Percentiles rank a stretch among this genome's conserved stretches.
phyloP scores from a whole-genome alignment of 2,113 vertebrate genomes.

The Poicephalus gulielmi region DNA sequence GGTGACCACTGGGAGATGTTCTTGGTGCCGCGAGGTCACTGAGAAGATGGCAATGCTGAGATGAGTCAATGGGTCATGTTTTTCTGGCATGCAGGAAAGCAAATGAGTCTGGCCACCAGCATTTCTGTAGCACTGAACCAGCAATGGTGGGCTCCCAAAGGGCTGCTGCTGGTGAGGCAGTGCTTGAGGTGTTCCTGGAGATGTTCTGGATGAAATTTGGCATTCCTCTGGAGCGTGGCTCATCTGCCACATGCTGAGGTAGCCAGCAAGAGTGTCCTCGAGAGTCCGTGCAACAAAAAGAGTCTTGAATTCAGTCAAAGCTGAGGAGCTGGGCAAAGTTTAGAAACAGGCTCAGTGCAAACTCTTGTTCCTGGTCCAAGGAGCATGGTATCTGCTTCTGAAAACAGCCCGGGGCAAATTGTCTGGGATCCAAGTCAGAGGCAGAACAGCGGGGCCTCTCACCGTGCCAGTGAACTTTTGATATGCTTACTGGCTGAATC shows the following conservation, averaged over 20 bases:
- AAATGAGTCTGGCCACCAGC: neutral
- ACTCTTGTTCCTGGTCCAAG: neutral
- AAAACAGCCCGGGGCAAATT: conserved; percentile 3
- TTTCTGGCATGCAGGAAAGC: neutral
- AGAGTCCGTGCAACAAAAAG: neutral
- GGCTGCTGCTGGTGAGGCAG: neutral
- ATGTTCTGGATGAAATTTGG: neutral
- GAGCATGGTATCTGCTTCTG: conserved; percentile 7
- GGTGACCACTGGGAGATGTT: neutral
- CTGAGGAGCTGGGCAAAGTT: neutral
- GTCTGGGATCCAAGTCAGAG: neutral
- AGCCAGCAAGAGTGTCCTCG: neutral
- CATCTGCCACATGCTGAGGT: neutral
- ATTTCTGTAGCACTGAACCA: neutral
- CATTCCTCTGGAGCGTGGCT: neutral
- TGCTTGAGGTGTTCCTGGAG: neutral
- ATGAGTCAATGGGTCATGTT: neutral
- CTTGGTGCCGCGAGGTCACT: neutral
- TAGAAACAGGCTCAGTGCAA: neutral
- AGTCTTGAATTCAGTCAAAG: neutral
- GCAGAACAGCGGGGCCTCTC: conserved; percentile 18
- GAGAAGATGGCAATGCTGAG: neutral
- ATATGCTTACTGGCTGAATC: neutral
- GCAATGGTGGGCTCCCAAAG: neutral
- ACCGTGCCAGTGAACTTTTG: conserved; percentile 22